These are phyloP conservation scores for Polydrusus pterygomalis DNA, from an alignment of 2,888 invertebrate genomes.

Conservation along the genomic window DNA sequence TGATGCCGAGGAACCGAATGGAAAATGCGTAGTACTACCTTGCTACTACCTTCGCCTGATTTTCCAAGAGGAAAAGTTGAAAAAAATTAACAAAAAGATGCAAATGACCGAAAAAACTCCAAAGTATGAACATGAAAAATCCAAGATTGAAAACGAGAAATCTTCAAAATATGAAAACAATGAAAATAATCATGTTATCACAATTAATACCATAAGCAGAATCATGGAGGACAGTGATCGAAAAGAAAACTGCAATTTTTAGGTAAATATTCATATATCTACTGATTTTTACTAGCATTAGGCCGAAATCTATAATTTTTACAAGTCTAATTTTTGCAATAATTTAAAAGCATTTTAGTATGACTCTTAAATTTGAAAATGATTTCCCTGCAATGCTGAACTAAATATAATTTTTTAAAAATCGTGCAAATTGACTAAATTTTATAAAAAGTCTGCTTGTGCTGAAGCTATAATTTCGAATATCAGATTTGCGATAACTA, in stretches of 20 bases:
- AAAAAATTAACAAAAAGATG: conserved; percentile 71
- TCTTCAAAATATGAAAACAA: conserved; percentile 52
- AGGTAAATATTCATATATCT: conserved; percentile 15
- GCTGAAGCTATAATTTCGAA: too few relatives aligned
- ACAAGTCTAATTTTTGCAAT: too few relatives aligned
- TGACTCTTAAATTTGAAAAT: too few relatives aligned
- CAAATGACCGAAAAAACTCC: conserved; percentile 57
- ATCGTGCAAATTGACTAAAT: too few relatives aligned
- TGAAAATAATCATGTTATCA: conserved; percentile 63
- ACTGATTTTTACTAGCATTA: too few relatives aligned
- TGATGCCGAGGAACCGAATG: conserved; percentile 88
- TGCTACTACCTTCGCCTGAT: conserved; percentile 82
- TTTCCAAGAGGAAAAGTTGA: conserved; percentile 75
- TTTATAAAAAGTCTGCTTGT: too few relatives aligned
- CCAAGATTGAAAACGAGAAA: conserved; percentile 53
- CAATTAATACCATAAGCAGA: conserved; percentile 47
- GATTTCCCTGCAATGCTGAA: too few relatives aligned
- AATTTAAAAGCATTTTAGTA: too few relatives aligned
- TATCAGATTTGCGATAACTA: too few relatives aligned
- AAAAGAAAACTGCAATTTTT: conserved; percentile 3
- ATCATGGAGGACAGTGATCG: conserved; percentile 36
- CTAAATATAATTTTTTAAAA: too few relatives aligned
- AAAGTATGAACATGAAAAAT: conserved; percentile 53
- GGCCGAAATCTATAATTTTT: too few relatives aligned
- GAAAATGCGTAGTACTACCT: conserved; percentile 88